Percentiles rank a stretch among this genome's conserved stretches.
Evolutionary conservation across 2,888 invertebrate species (phyloP).

Genomic region (Caenorhabditis angaria): DNA sequence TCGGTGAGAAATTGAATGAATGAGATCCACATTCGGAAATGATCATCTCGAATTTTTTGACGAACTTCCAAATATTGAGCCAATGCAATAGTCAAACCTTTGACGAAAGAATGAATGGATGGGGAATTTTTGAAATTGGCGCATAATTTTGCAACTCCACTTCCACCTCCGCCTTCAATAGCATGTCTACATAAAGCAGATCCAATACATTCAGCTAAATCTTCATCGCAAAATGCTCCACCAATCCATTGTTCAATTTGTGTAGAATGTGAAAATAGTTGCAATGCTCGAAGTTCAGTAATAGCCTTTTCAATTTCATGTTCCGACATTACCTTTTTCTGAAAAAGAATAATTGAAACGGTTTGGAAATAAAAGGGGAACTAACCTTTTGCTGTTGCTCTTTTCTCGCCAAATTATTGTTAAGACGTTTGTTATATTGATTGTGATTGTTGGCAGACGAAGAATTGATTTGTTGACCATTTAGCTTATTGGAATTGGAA

Average conservation of each 20-base stretch:
- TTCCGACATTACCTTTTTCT: slow-evolving; percentile 52
- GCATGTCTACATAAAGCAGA: slow-evolving; percentile 61
- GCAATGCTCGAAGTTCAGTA: slow-evolving; percentile 42
- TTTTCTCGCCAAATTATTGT: slow-evolving; percentile 5
- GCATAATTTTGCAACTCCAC: slow-evolving; percentile 61
- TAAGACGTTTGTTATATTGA: slow-evolving; percentile 37
- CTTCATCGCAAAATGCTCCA: slow-evolving; percentile 57
- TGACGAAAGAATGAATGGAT: slow-evolving; percentile 56
- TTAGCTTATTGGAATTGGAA: slow-evolving; percentile 46
- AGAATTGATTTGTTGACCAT: slow-evolving; percentile 34
- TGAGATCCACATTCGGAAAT: slow-evolving; percentile 68
- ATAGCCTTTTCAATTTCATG: slow-evolving; percentile 49
- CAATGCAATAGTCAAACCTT: slow-evolving; percentile 58
- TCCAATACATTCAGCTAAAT: slow-evolving; percentile 57
- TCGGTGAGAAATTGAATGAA: slow-evolving; percentile 68
- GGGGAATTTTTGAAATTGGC: slow-evolving; percentile 59
- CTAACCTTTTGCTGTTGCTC: slow-evolving; percentile 19
- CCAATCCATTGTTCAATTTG: slow-evolving; percentile 55
- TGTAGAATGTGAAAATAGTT: slow-evolving; percentile 33
- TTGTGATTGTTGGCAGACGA: slow-evolving; percentile 32
- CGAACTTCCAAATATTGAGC: slow-evolving; percentile 68
- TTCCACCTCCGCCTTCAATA: slow-evolving; percentile 65
- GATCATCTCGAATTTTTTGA: slow-evolving; percentile 61
- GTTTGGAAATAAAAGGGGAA: no score
- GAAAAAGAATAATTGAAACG: no score